Base-by-base conservation (phyloP, 2,797 vertebrate species). In the Sebastes nivosus region DNA sequence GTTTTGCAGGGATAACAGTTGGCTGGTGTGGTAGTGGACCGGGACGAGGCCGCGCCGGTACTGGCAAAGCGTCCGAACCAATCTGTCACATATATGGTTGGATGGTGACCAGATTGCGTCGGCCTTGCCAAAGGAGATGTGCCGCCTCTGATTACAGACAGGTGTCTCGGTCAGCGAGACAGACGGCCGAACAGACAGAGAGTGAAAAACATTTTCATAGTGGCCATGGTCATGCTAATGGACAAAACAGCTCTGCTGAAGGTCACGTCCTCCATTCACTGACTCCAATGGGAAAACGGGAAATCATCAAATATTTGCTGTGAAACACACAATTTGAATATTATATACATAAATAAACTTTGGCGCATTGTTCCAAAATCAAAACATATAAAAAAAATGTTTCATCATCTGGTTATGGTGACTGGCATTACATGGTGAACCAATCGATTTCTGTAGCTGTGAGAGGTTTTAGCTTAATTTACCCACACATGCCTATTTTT, bases 11-110 rank as follows among this genome's bases (percentile, higher is more conserved):
- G 30, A 60, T 24, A 71, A 74, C 77, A 85, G 79, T 88, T 82
- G 86, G 81, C 77, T 6, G 61, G 18, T 60, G 63, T 36, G 38
- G 54, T 22, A 25, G 60, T 25, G 78, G 72, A 83, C 65, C 42
- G 14, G 72, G 65, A 70, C 36, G 5, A 65, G 76, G 65, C 63
- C 61, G 8, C 3, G 66, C 42, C 4, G 60, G 59, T 34, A 20
- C 74, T 79, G 78, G 69, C 81, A 77, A 46, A 60, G 46, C 5
- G 27, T 74, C 54, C 3, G 9, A 68, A 61, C 22, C 83, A 87
- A 76, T 84, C 87, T 85, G 86, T 87, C 77, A 63, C 67, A 34
- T 66, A 32, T 32, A 38, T 42, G 50, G 22, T 75, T 88, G 86
- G 82, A 81, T 34, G 22, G 54, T 29, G 64, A 86, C 84, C 88